A percentile compares a stretch with the other conserved stretches of the same genome.
Conservation (phyloP, 2,797 vertebrate genomes). For the Pantherophis alleghaniensis region DNA sequence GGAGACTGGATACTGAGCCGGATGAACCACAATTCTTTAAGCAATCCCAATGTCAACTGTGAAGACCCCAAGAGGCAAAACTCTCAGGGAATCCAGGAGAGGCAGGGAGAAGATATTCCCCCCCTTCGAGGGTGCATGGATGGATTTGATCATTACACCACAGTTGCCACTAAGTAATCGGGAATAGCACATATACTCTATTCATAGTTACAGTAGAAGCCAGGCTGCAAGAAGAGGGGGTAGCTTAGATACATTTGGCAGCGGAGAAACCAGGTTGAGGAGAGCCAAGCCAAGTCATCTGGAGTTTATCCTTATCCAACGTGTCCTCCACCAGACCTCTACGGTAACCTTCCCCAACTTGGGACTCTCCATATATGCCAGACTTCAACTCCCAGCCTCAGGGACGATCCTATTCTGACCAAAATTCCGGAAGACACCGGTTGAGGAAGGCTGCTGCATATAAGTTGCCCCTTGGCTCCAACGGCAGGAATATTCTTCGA, state of each 20-base stretch:
- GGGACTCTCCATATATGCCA: background rate
- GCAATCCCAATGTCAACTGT: background rate
- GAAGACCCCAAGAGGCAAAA: background rate
- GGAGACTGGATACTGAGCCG: background rate
- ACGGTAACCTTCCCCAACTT: background rate
- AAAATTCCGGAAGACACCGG: background rate
- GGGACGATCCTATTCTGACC: background rate
- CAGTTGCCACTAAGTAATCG: background rate
- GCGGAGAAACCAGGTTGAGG: too few species aligned
- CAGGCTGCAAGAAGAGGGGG: background rate
- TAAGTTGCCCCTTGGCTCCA: background rate
- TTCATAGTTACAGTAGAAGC: too few species aligned
- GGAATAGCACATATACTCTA: background rate
- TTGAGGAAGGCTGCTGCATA: background rate
- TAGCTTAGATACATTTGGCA: background rate
- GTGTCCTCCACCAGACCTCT: background rate
- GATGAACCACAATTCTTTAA: background rate
- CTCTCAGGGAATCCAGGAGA: background rate
- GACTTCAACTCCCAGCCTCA: background rate
- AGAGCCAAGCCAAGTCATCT: too few species aligned
- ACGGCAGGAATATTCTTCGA: fast-evolving
- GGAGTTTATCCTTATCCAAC: too few species aligned
- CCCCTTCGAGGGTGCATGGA: background rate
- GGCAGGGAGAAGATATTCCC: background rate
- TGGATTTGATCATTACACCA: background rate